Percentiles rank a stretch among this genome's conserved stretches.
These are phyloP conservation scores for Geotrupes spiniger DNA, from an alignment of 2,888 invertebrate species.

Conservation along the genomic window DNA sequence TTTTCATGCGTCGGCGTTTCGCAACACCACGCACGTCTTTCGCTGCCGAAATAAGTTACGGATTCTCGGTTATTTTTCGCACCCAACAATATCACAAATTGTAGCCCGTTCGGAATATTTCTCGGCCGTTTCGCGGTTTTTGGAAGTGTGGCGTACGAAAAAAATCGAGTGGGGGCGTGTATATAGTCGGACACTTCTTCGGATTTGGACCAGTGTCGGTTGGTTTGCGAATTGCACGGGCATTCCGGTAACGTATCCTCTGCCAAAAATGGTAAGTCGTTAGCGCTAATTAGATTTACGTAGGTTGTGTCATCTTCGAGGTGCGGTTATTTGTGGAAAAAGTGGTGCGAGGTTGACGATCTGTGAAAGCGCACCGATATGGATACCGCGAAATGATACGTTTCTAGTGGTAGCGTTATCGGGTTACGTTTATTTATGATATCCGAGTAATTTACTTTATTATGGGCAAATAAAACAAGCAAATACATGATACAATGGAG, in stretches of 20 bases:
- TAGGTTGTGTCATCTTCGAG: too few relatives aligned
- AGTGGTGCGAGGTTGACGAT: neutral
- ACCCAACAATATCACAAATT: slow-evolving; percentile 3
- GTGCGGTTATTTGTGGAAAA: too few relatives aligned
- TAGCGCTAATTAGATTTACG: too few relatives aligned
- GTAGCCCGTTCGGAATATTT: slow-evolving; percentile 22
- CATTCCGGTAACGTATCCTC: neutral
- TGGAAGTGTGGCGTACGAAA: neutral
- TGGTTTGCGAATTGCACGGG: slow-evolving; percentile 2
- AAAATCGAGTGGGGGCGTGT: slow-evolving; percentile 10
- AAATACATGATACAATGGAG: too few relatives aligned
- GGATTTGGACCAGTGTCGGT: slow-evolving; percentile 1
- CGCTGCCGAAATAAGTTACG: too few relatives aligned
- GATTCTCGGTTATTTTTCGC: neutral
- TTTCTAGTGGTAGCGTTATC: too few relatives aligned
- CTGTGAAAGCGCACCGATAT: neutral
- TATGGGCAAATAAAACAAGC: too few relatives aligned
- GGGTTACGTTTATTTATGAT: too few relatives aligned
- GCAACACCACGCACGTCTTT: too few relatives aligned
- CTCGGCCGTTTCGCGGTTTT: slow-evolving; percentile 13
- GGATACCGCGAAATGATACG: too few relatives aligned
- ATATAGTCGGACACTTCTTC: slow-evolving; percentile 10
- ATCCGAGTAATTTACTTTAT: too few relatives aligned
- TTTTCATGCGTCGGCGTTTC: too few relatives aligned
- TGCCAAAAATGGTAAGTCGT: slow-evolving; percentile 5